Conservation (phyloP, 1,140 invertebrate genomes). For the Formica selysi region DNA sequence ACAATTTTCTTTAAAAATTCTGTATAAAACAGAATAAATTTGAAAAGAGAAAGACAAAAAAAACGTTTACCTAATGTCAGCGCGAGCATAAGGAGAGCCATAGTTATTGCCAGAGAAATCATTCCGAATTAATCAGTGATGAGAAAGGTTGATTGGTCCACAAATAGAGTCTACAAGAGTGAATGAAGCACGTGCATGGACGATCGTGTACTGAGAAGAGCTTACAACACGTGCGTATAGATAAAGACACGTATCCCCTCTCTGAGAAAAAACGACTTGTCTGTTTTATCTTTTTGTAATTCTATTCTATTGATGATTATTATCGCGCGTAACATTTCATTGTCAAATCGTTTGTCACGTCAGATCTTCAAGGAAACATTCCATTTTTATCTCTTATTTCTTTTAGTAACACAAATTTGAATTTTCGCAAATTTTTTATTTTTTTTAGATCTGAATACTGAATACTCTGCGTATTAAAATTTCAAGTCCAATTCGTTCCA, state of each 20-base stretch:
- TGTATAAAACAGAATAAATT: not conserved
- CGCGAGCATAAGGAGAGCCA: conserved; percentile 13
- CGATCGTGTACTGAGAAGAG: conserved; percentile 44
- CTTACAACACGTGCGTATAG: conserved; percentile 42
- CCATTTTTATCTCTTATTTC: not conserved
- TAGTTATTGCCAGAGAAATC: not conserved
- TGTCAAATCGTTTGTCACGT: not conserved
- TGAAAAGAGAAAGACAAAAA: not conserved
- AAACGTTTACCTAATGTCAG: conserved; percentile 22
- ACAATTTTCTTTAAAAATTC: not conserved
- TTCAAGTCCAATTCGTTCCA: not conserved
- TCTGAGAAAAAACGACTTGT: conserved; percentile 33
- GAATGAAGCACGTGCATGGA: conserved; percentile 18
- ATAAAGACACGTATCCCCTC: conserved; percentile 69
- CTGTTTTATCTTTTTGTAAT: conserved; percentile 5
- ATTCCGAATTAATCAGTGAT: conserved; percentile 52
- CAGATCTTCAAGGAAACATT: not conserved
- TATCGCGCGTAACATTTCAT: not conserved
- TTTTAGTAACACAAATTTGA: not conserved
- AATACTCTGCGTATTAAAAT: not conserved
- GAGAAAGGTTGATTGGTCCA: conserved; percentile 6
- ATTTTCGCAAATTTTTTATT: not conserved
- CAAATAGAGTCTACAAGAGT: conserved; percentile 36
- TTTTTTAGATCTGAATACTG: not conserved
- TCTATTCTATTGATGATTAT: not conserved